These are phyloP conservation scores for Jaculus jaculus DNA, from an alignment of 2,113 vertebrate genomes.

Conservation along the genomic window DNA sequence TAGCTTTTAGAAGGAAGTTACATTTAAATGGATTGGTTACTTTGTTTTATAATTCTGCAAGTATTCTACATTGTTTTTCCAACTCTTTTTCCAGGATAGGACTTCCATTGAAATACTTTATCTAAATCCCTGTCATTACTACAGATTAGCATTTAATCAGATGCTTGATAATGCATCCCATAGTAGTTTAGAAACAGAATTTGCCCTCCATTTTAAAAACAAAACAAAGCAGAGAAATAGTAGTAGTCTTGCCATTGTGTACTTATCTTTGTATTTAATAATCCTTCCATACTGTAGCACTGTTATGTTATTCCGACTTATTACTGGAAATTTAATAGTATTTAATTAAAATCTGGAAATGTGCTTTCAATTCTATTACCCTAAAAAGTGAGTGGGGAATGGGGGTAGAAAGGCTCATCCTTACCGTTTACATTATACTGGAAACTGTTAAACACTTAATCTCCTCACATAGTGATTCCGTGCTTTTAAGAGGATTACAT, in stretches of 20 bases:
- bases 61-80: not conserved
- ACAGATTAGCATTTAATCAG: slow-evolving; percentile 42
- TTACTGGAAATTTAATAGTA: slow-evolving; percentile 74
- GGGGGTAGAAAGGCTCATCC: slow-evolving; percentile 59
- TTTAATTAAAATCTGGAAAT: slow-evolving; percentile 76
- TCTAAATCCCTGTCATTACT: slow-evolving; percentile 36
- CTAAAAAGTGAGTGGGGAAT: slow-evolving; percentile 46
- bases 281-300: slow-evolving; percentile 42
- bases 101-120: not conserved
- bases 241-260: slow-evolving; percentile 60
- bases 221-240: slow-evolving; percentile 54
- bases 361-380: slow-evolving; percentile 73
- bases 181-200: slow-evolving; percentile 12
- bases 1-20: not conserved
- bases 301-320: slow-evolving; percentile 65
- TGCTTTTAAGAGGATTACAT: slow-evolving; percentile 85
- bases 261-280: slow-evolving; percentile 66
- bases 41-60: slow-evolving; percentile 16
- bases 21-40: not conserved
- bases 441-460: slow-evolving; percentile 81
- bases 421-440: slow-evolving; percentile 74
- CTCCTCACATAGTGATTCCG: slow-evolving; percentile 76
- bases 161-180: not conserved
- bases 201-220: not conserved
- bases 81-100: not conserved